Percentiles rank a stretch among this genome's conserved stretches.
Evolutionary conservation across 2,888 invertebrate species (phyloP).

Genomic region (Aromia moschata): DNA sequence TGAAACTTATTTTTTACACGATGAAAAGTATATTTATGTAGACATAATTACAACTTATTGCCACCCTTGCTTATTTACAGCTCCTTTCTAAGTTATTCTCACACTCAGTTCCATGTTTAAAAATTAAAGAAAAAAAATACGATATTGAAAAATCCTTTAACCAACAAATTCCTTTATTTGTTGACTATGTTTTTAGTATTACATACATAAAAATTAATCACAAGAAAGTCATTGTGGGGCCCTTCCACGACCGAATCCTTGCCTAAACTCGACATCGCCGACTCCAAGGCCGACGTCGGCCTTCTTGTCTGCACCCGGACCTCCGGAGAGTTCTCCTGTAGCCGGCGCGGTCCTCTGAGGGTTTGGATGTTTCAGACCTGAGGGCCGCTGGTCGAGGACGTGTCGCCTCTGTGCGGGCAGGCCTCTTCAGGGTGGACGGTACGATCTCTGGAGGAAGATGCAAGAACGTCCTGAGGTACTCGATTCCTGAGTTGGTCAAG

Average conservation of each 20-base stretch:
- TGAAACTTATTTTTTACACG: too few relatives aligned
- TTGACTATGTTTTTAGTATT: conserved; percentile 6
- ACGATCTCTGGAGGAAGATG: conserved; percentile 99
- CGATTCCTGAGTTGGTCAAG: conserved; percentile 97
- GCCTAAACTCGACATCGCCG: conserved; percentile 88
- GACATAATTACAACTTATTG: too few relatives aligned
- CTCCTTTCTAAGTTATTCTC: too few relatives aligned
- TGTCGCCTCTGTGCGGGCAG: conserved; percentile 84
- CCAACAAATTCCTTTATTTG: conserved; percentile 23
- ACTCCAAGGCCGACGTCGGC: conserved; percentile 97
- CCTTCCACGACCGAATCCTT: conserved; percentile 82
- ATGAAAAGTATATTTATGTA: too few relatives aligned
- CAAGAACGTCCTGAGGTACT: conserved; percentile 92
- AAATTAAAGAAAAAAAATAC: too few relatives aligned
- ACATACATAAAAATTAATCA: conserved; percentile 25
- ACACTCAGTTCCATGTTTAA: too few relatives aligned
- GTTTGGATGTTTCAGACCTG: conserved; percentile 74
- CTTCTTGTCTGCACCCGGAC: conserved; percentile 83
- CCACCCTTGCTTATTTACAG: too few relatives aligned
- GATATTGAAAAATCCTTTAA: conserved; percentile 1
- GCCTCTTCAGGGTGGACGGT: conserved; percentile 95
- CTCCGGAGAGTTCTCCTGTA: conserved; percentile 82
- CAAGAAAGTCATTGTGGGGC: conserved; percentile 66
- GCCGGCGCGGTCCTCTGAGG: conserved; percentile 83
- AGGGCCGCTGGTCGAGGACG: conserved; percentile 79